These are phyloP conservation scores for Sciurus carolinensis DNA, from an alignment of 2,797 vertebrate genomes.

Conservation along the genomic window DNA sequence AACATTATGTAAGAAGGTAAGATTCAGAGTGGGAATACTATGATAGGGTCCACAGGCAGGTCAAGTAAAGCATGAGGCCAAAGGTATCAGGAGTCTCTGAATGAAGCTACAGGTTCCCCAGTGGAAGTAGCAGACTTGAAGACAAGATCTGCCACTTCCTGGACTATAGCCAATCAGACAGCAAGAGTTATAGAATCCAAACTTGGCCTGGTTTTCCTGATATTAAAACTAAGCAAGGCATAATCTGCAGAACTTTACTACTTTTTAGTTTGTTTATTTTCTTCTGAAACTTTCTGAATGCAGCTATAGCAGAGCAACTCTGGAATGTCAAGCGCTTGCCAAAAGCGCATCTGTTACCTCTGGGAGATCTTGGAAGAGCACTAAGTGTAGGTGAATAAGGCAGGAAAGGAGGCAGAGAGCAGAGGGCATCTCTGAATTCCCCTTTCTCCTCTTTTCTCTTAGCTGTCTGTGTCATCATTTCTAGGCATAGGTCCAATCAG, in stretches of 20 bases:
- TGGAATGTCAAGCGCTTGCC: neutral
- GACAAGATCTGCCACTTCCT: neutral
- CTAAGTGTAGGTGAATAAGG: neutral
- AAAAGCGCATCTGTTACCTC: neutral
- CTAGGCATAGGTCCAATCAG: neutral
- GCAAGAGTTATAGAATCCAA: neutral
- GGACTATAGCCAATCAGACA: accelerated
- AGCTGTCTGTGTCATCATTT: neutral
- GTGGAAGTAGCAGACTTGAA: neutral
- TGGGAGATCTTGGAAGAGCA: neutral
- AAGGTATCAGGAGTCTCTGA: neutral
- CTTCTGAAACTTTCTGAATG: neutral
- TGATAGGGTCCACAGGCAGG: too few relatives aligned
- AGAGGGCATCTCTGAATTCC: neutral
- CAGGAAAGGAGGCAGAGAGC: neutral
- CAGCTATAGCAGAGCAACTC: neutral
- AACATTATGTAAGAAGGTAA: neutral
- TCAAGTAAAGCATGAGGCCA: neutral
- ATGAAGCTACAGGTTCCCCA: neutral
- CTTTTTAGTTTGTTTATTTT: neutral
- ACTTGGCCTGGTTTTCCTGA: neutral
- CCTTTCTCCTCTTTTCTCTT: neutral
- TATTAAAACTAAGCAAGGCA: neutral
- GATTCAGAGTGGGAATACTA: neutral
- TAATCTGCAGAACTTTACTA: neutral